phyloP scores from a whole-genome alignment of 1,140 invertebrate species.

The Phortica variegata region DNA sequence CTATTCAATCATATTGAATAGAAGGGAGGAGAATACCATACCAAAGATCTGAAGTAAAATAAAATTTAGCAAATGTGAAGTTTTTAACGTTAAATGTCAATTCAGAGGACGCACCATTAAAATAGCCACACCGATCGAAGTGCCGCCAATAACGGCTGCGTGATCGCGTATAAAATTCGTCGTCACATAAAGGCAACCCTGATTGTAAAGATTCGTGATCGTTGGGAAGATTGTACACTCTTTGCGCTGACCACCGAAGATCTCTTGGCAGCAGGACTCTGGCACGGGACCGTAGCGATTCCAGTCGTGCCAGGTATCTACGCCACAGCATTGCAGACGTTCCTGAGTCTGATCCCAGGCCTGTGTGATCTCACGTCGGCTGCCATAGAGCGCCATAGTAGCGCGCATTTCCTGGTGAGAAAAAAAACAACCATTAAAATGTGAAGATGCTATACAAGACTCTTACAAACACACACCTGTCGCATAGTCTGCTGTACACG shows the following conservation, averaged over 20 bases:
- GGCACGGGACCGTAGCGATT: conserved; percentile 74
- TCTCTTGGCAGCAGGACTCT: conserved; percentile 75
- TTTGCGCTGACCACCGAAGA: conserved; percentile 66
- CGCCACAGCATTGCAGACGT: conserved; percentile 81
- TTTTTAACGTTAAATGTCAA: conserved; percentile 3
- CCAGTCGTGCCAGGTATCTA: conserved; percentile 74
- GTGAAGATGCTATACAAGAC: too few relatives aligned
- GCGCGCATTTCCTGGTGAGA: conserved; percentile 68
- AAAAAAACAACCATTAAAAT: background rate
- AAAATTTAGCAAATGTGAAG: conserved; percentile 8
- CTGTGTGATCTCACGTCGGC: conserved; percentile 66
- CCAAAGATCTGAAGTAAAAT: conserved; percentile 62
- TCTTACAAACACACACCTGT: conserved; percentile 47
- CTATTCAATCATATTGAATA: conserved; percentile 74
- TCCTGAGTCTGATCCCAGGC: conserved; percentile 84
- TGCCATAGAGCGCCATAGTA: conserved; percentile 71
- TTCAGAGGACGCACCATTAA: conserved; percentile 62
- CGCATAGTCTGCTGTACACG: conserved; percentile 72
- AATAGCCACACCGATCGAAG: conserved; percentile 77
- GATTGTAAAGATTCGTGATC: conserved; percentile 66
- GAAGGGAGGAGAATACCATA: conserved; percentile 70
- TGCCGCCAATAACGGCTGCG: conserved; percentile 75
- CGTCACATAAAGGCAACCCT: conserved; percentile 73
- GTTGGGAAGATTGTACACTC: conserved; percentile 65
- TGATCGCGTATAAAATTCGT: conserved; percentile 73